phyloP scores from a whole-genome alignment of 2,113 vertebrate genomes.

The Stigmatopora nigra region DNA sequence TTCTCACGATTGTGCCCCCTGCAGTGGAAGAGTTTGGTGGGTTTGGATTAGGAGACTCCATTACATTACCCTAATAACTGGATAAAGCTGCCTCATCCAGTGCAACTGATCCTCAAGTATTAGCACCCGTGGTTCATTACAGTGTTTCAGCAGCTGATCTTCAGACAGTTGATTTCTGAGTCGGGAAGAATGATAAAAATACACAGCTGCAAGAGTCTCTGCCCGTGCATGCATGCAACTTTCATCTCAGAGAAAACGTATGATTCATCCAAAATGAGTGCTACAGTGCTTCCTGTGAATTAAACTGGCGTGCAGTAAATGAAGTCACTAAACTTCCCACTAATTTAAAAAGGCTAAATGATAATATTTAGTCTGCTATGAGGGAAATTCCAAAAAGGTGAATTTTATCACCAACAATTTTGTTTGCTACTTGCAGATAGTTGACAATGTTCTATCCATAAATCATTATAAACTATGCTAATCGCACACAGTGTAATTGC shows the following conservation, averaged over 20 bases:
- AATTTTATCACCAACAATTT: conserved; percentile 43
- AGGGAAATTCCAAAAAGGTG: conserved; percentile 64
- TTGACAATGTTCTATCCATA: conserved; percentile 38
- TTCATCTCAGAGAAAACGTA: conserved; percentile 34
- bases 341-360: conserved; percentile 55
- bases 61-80: conserved; percentile 72
- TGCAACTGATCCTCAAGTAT: conserved; percentile 68
- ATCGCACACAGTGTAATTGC: conserved; percentile 44
- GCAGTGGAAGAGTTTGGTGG: conserved; percentile 62
- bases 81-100: conserved; percentile 66
- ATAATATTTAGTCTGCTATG: conserved; percentile 61
- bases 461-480: conserved; percentile 43
- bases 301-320: conserved; percentile 39
- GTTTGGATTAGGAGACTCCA: conserved; percentile 68
- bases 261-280: conserved; percentile 24
- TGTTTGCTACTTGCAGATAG: conserved; percentile 51
- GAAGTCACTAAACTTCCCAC: conserved; percentile 41
- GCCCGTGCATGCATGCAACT: conserved; percentile 36
- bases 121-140: conserved; percentile 62
- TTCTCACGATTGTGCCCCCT: conserved; percentile 63
- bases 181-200: conserved; percentile 46
- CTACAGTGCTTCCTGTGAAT: conserved; percentile 31
- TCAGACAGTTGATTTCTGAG: conserved; percentile 62
- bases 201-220: conserved; percentile 37
- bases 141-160: conserved; percentile 61